A percentile compares a stretch with the other conserved stretches of the same genome.
Evolutionary conservation across 2,113 vertebrate species (phyloP).

Genomic region (Phalacrocorax aristotelis): DNA sequence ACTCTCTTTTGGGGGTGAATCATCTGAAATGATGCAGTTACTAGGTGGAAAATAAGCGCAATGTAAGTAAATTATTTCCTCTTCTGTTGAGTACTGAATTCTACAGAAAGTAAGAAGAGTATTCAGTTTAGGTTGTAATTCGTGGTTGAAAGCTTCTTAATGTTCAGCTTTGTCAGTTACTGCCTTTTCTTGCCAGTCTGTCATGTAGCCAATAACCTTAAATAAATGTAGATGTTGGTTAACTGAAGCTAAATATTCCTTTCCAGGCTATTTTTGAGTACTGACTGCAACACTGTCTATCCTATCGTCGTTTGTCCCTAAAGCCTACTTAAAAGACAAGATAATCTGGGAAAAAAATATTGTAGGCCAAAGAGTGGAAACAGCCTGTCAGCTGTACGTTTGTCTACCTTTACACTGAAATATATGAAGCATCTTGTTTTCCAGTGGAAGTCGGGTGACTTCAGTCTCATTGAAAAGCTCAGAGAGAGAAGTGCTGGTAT

Average conservation of each 20-base stretch:
- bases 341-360: not conserved
- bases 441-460: not conserved
- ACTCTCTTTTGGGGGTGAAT: not conserved
- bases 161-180: not conserved
- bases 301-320: not conserved
- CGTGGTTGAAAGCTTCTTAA: not conserved
- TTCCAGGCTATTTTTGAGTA: not conserved
- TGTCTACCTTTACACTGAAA: not conserved
- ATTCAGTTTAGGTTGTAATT: not conserved
- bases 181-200: not conserved
- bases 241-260: not conserved
- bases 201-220: not conserved
- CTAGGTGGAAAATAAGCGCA: not conserved
- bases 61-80: not conserved
- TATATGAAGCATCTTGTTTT: not conserved
- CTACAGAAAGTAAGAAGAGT: not conserved
- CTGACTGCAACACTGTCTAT: not conserved
- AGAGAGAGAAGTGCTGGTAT: not conserved
- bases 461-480: not conserved
- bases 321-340: not conserved
- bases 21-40: not conserved
- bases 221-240: not conserved
- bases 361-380: not conserved
- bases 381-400: not conserved
- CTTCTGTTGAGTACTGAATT: not conserved